phyloP scores from a whole-genome alignment of 2,797 vertebrate genomes.

The Paratrypauchen microcephalus region DNA sequence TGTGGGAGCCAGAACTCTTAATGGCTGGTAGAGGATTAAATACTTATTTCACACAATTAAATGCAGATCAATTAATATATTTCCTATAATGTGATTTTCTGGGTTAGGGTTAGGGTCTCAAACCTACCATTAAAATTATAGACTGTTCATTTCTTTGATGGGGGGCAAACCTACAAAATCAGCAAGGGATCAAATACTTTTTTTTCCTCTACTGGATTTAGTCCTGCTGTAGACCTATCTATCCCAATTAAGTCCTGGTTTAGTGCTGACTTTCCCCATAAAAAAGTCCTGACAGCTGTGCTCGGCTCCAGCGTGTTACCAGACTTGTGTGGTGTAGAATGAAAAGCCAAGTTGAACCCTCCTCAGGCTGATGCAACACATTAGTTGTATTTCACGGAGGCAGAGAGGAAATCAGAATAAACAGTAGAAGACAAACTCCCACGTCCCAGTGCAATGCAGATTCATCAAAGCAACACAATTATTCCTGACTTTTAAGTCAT shows the following conservation, averaged over 20 bases:
- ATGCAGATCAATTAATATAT: too few species aligned
- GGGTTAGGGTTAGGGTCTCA: too few species aligned
- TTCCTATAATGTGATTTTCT: too few species aligned
- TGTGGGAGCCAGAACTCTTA: too few species aligned
- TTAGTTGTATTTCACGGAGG: background rate
- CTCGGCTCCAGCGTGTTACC: background rate
- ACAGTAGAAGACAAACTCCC: slow-evolving; percentile 5
- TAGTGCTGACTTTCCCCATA: background rate
- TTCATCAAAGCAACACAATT: background rate
- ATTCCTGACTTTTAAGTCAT: background rate
- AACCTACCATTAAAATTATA: too few species aligned
- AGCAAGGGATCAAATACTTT: too few species aligned
- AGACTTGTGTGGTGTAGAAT: background rate
- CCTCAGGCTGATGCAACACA: slow-evolving; percentile 1
- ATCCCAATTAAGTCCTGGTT: background rate
- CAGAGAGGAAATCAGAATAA: background rate
- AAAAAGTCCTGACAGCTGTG: background rate
- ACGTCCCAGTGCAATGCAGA: background rate
- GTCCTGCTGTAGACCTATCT: background rate
- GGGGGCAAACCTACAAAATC: too few species aligned
- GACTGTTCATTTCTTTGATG: too few species aligned
- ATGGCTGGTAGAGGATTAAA: too few species aligned
- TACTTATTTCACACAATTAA: too few species aligned
- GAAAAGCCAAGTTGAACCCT: background rate
- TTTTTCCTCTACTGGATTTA: background rate